Conservation (phyloP, 2,888 invertebrate species). For the Parnassius apollo region DNA sequence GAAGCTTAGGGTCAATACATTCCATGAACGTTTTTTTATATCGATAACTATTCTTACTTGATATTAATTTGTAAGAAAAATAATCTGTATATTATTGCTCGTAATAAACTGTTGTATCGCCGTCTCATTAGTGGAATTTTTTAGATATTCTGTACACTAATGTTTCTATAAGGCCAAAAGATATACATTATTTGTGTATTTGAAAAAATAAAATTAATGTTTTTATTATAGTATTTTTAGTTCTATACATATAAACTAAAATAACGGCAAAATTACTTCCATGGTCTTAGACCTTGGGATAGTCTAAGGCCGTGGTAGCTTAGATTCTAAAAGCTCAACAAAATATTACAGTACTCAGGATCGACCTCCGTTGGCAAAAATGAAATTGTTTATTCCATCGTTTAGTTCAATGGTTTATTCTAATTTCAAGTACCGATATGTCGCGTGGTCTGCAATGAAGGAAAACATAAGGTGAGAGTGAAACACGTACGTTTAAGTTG, state of each 20-base stretch:
- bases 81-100: conserved; percentile 47
- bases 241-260: conserved; percentile 7
- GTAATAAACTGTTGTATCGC: conserved; percentile 73
- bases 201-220: conserved; percentile 75
- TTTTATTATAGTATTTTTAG: conserved; percentile 51
- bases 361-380: too few species aligned
- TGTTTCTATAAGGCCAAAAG: conserved; percentile 77
- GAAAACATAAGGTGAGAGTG: too few species aligned
- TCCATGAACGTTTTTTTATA: conserved; percentile 58
- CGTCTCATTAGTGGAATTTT: conserved; percentile 68
- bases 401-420: too few species aligned
- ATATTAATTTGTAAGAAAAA: conserved; percentile 21
- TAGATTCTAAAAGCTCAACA: too few species aligned
- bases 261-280: too few species aligned
- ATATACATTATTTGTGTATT: conserved; percentile 78
- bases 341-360: too few species aligned
- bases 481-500: too few species aligned
- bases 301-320: too few species aligned
- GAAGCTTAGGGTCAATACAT: conserved; percentile 63
- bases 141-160: conserved; percentile 72
- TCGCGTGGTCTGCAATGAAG: too few species aligned
- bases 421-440: too few species aligned
- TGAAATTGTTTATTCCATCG: too few species aligned
- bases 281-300: too few species aligned
- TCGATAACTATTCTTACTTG: conserved; percentile 40